Conservation (phyloP, 2,113 vertebrate genomes). For the Struthio camelus region DNA sequence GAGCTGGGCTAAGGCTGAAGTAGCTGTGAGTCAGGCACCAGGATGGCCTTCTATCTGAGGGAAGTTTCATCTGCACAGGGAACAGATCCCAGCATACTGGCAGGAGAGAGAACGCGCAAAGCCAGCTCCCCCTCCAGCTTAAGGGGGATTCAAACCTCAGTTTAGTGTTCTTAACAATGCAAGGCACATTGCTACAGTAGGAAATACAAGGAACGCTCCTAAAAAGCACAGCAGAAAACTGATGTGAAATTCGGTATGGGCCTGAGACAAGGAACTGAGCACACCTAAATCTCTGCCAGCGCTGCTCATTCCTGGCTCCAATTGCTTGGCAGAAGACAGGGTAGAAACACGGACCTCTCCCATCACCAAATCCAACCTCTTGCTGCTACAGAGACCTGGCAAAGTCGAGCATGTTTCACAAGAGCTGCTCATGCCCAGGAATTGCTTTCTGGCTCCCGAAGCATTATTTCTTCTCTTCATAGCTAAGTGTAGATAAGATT, state of each 20-base stretch:
- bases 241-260: neutral
- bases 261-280: neutral
- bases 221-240: neutral
- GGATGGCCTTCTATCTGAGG: no score
- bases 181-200: neutral
- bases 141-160: neutral
- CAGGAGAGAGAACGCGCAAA: neutral
- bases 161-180: neutral
- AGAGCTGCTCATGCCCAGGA: neutral
- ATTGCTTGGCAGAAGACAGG: neutral
- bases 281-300: neutral
- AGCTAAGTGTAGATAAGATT: neutral
- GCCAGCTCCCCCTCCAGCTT: neutral
- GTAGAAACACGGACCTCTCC: neutral
- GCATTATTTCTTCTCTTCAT: neutral
- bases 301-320: fast-evolving
- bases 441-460: neutral
- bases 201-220: neutral
- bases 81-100: neutral
- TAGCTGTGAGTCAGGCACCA: no score
- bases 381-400: neutral
- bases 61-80: neutral
- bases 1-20: neutral
- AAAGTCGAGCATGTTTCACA: neutral
- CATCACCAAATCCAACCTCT: neutral